Conservation (phyloP, 1,140 invertebrate species). For the Cydia splendana region DNA sequence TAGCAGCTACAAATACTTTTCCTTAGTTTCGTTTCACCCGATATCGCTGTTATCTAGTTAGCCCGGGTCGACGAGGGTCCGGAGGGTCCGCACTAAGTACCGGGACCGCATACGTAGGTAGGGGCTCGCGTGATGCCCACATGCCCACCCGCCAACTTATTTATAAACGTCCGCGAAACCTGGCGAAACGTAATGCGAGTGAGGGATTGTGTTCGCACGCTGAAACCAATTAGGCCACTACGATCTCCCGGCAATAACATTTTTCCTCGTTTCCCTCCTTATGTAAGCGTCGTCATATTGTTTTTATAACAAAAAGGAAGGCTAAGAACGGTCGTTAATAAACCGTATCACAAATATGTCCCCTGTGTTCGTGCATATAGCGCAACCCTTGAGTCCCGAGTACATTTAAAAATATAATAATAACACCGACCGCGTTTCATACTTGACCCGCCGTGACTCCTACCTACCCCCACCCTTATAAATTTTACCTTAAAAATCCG, state of each 20-base stretch:
- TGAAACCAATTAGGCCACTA: slow-evolving; percentile 59
- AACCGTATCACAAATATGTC: slow-evolving; percentile 20
- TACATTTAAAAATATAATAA: slow-evolving; percentile 41
- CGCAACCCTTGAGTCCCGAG: slow-evolving; percentile 17
- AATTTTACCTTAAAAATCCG: slow-evolving; percentile 79
- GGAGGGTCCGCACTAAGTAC: slow-evolving; percentile 64
- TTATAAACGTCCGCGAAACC: slow-evolving; percentile 61
- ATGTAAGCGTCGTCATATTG: neutral
- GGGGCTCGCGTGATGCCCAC: slow-evolving; percentile 45
- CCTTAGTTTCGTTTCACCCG: slow-evolving; percentile 69
- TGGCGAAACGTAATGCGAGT: slow-evolving; percentile 51
- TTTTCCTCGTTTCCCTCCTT: slow-evolving; percentile 43
- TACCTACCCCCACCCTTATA: slow-evolving; percentile 60
- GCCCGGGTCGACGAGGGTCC: slow-evolving; percentile 69
- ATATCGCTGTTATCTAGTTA: slow-evolving; percentile 76
- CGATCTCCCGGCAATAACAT: slow-evolving; percentile 54
- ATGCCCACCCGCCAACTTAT: slow-evolving; percentile 54
- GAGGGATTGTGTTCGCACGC: slow-evolving; percentile 63
- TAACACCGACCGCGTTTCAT: slow-evolving; percentile 40
- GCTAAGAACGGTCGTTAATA: slow-evolving; percentile 26
- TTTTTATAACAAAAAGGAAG: slow-evolving; percentile 15
- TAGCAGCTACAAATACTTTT: slow-evolving; percentile 69
- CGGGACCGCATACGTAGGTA: slow-evolving; percentile 57
- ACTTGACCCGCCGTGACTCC: slow-evolving; percentile 36
- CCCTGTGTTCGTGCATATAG: neutral